Base-by-base conservation (phyloP, 2,888 invertebrate species). In the Ecliptopera silaceata region DNA sequence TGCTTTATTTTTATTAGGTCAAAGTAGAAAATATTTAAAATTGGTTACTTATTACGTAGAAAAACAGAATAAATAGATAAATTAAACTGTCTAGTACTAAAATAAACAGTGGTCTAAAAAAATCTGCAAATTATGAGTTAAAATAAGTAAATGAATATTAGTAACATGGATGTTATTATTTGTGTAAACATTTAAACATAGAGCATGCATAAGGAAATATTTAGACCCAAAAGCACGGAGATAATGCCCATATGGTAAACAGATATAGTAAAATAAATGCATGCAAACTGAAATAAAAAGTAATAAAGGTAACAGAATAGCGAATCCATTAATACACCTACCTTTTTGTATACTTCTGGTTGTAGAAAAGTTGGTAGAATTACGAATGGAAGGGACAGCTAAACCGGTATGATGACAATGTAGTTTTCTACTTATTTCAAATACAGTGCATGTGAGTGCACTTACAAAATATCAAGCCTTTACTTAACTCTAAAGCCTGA, bases 381-480 rank as follows among this genome's bases (percentile, higher is more conserved):
- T 38, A 1, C 12, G 32, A 36, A 36, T 15, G n/a, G 6, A 36
- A 15, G 10, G 36, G 13, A 13, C 13, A 13, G 13, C 26, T 26
- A 26, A 6, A 34, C 6, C 34, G 34, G 13, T 13, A 13, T 20
- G 26, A 26, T 26, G 26, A 26, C 26, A 34, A 13, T 34, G 13
- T 3, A 13, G n/a, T 36, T 15, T 36, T 36, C 0, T 36, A 34
- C 36, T 36, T 45, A 12, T 8, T 10, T 11, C n/a, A 39, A 17
- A 31, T 48, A 38, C 29, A 13, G 49, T 49, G 49, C 51, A 44
- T n/a, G 41, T 42, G 11, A 42, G 52, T 48, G 48, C 47, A 43
- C 47, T 41, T 31, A 18, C 12, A 26, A 15, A 45, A 34, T 31
- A 43, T 17, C 13, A 42, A 36, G 44, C 51, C 15, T 36, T 20